phyloP scores from a whole-genome alignment of 1,140 invertebrate species.

The Drosophila tropicalis region DNA sequence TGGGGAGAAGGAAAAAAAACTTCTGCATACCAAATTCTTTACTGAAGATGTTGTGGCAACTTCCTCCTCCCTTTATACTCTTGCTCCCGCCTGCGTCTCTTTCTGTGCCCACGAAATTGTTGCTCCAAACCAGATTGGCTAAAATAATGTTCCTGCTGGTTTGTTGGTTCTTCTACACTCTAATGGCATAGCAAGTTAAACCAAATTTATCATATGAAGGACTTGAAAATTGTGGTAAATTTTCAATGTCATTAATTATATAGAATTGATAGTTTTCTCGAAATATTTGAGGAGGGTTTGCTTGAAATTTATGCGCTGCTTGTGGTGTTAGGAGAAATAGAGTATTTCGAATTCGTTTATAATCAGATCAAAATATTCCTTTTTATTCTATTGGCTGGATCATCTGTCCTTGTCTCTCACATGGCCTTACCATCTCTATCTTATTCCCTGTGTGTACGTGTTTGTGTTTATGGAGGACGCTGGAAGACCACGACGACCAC shows the following conservation, averaged over 20 bases:
- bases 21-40: slow-evolving; percentile 79
- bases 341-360: slow-evolving; percentile 5
- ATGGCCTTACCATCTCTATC: slow-evolving; percentile 7
- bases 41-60: slow-evolving; percentile 75
- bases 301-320: too few relatives aligned
- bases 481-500: neutral
- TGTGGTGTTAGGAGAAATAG: neutral
- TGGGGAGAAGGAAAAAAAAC: slow-evolving; percentile 5
- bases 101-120: slow-evolving; percentile 61
- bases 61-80: slow-evolving; percentile 27
- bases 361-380: neutral
- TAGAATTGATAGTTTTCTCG: too few relatives aligned
- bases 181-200: neutral
- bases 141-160: slow-evolving; percentile 51
- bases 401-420: slow-evolving; percentile 38
- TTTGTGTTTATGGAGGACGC: slow-evolving; percentile 57
- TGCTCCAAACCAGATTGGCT: slow-evolving; percentile 71
- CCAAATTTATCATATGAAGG: neutral
- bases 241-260: too few relatives aligned
- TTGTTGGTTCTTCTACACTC: neutral
- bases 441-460: slow-evolving; percentile 15
- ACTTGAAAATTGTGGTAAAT: neutral
- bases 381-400: slow-evolving; percentile 6
- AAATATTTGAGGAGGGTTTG: too few relatives aligned
- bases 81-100: neutral